These are phyloP conservation scores for Etheostoma perlongum DNA, from an alignment of 2,797 vertebrate genomes.

Conservation along the genomic window DNA sequence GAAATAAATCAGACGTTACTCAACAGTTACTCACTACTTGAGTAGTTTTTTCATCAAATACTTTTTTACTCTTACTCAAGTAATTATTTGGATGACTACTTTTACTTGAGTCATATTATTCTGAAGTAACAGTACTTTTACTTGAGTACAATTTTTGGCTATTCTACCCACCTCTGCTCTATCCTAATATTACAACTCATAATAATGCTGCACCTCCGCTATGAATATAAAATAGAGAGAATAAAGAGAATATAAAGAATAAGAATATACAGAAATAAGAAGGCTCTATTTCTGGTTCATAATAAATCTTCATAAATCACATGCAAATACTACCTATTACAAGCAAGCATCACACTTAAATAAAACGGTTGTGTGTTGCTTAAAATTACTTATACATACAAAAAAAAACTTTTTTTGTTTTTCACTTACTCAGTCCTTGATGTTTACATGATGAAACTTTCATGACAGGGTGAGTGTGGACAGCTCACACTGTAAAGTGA, in stretches of 20 bases:
- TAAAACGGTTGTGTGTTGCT: background rate
- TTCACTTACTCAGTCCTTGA: conserved; percentile 19
- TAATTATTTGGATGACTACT: no score
- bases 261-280: background rate
- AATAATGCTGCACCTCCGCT: background rate
- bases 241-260: background rate
- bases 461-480: conserved; percentile 29
- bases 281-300: background rate
- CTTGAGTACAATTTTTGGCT: no score
- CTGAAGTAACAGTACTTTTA: no score
- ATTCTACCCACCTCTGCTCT: no score
- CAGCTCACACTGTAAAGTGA: conserved; percentile 33
- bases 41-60: no score
- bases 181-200: background rate
- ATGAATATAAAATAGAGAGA: background rate
- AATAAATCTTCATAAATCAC: background rate
- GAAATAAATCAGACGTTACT: no score
- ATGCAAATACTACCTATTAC: background rate
- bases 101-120: no score
- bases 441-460: conserved; percentile 32
- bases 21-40: no score
- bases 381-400: background rate
- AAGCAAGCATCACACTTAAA: background rate
- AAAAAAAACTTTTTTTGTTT: background rate
- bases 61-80: no score